A percentile compares a stretch with the other conserved stretches of the same genome.
Conservation (phyloP, 2,797 vertebrate genomes). For the Bovichtus diacanthus region DNA sequence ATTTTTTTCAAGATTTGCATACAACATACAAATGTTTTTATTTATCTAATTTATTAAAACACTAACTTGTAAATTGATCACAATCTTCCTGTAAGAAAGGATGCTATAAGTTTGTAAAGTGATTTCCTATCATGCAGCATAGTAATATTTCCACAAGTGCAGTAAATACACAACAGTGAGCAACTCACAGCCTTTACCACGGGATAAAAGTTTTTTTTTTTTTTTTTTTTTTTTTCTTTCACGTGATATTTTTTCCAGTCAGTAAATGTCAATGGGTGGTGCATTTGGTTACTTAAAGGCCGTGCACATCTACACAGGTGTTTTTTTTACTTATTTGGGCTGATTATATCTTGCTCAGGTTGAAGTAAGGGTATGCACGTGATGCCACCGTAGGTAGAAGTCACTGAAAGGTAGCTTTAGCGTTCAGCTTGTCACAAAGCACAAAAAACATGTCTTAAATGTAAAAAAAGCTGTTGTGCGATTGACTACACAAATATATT, state of each 20-base stretch:
- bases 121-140: background rate
- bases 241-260: background rate
- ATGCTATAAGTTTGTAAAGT: background rate
- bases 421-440: no score
- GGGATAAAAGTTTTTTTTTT: background rate
- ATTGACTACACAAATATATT: no score
- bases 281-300: background rate
- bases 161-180: background rate
- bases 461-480: no score
- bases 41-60: background rate
- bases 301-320: background rate
- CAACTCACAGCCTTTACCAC: background rate
- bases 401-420: no score
- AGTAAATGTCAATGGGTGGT: background rate
- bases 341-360: background rate
- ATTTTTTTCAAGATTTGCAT: background rate
- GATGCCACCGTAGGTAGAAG: no score
- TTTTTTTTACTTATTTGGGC: background rate
- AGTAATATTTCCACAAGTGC: background rate
- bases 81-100: background rate
- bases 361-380: no score
- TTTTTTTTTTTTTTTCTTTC: background rate
- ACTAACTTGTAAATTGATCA: background rate
- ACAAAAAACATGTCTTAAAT: no score
- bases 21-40: background rate